A percentile compares a stretch with the other conserved stretches of the same genome.
These are phyloP conservation scores for Hiodon tergisus DNA, from an alignment of 2,113 vertebrate species.

Conservation along the genomic window DNA sequence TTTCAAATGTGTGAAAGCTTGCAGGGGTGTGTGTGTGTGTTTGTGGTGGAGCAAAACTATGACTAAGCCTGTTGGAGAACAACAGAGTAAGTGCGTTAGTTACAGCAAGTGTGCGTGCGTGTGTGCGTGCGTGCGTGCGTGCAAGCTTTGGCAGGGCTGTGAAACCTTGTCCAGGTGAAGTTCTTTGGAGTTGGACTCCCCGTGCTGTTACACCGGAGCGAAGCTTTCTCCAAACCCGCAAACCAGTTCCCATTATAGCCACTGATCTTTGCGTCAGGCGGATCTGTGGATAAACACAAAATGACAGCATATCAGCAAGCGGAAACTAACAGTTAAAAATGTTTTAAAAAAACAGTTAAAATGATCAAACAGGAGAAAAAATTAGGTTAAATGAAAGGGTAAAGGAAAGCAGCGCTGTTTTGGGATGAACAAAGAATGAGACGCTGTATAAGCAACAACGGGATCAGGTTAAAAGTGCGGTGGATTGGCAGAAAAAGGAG, in stretches of 20 bases:
- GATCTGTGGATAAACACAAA: conserved; percentile 57
- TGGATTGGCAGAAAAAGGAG: too few species aligned
- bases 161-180: conserved; percentile 77
- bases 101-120: too few species aligned
- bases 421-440: background rate
- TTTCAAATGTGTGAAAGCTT: too few species aligned
- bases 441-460: too few species aligned
- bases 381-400: background rate
- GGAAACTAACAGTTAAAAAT: background rate
- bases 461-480: background rate
- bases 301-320: background rate
- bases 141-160: background rate
- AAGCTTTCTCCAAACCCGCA: conserved; percentile 58
- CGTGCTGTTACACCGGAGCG: conserved; percentile 62
- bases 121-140: background rate
- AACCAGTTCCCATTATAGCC: conserved; percentile 57
- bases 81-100: too few species aligned
- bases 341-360: background rate
- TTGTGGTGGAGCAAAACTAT: too few species aligned
- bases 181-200: conserved; percentile 66
- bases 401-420: background rate
- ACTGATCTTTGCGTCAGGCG: conserved; percentile 68
- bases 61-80: too few species aligned
- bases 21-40: too few species aligned
- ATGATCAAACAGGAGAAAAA: background rate